These are phyloP conservation scores for Hozukius guyotensis DNA, from an alignment of 2,797 vertebrate genomes.

Conservation along the genomic window DNA sequence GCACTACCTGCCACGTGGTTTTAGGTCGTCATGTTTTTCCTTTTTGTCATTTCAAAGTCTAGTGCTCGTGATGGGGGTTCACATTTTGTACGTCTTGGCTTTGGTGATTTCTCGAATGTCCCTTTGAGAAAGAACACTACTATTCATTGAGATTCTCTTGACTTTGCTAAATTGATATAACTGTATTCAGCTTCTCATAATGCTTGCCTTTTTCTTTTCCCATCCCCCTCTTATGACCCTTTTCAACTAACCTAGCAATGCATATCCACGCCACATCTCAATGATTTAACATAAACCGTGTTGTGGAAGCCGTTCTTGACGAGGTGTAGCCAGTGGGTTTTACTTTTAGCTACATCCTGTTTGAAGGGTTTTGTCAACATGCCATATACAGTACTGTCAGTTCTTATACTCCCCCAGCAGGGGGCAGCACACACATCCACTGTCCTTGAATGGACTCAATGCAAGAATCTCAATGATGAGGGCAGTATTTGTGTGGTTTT, in stretches of 20 bases:
- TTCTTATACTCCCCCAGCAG: constrained; percentile 40
- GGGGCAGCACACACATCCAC: constrained; percentile 64
- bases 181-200: constrained; percentile 30
- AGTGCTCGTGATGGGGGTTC: constrained; percentile 41
- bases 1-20: constrained; percentile 59
- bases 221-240: background rate
- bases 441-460: constrained; percentile 63
- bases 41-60: constrained; percentile 57
- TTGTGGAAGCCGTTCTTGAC: constrained; percentile 1
- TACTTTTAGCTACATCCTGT: constrained; percentile 24
- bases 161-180: constrained; percentile 30
- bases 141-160: constrained; percentile 32
- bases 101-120: constrained; percentile 32
- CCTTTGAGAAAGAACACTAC: constrained; percentile 8
- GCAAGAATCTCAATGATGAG: constrained; percentile 66
- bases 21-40: constrained; percentile 42
- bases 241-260: constrained; percentile 30
- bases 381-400: constrained; percentile 53
- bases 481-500: constrained; percentile 71
- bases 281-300: constrained; percentile 15
- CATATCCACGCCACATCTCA: constrained; percentile 43
- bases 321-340: background rate
- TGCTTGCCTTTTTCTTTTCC: background rate
- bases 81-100: constrained; percentile 20
- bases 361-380: constrained; percentile 34